Base-by-base conservation (phyloP, 2,888 invertebrate genomes). In the Piscicola geometra region DNA sequence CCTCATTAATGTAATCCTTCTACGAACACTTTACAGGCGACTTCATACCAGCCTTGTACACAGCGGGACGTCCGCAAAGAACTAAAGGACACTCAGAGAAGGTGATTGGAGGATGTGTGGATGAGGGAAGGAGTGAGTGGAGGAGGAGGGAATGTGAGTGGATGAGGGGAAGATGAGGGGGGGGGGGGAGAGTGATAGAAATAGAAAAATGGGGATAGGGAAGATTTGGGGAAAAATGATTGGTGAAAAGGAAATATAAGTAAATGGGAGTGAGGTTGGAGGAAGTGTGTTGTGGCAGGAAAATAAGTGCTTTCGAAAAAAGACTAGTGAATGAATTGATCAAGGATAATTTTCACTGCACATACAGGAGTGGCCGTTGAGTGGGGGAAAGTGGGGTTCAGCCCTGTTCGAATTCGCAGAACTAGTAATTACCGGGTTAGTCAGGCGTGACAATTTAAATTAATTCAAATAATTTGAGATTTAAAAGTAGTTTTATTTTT, bases 331-430 rank as follows among this genome's bases (percentile, higher is more conserved):
- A n/a, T n/a, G n/a, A n/a, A n/a, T n/a, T n/a, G n/a, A n/a, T n/a
- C n/a, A n/a, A n/a, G n/a, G n/a, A n/a, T n/a, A n/a, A n/a, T n/a
- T n/a, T n/a, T n/a, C n/a, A n/a, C n/a, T 32, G n/a, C 28, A 15
- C 67, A 67, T 3, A n/a, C 67, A 71, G 71, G 71, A 71, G 52
- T 71, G 71, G 71, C 71, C 71, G n/a, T 25, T 71, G 32, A 71
- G 36, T n/a, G 71, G 71, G 2, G 71, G 71, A 18, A 25, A 71
- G 33, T 71, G 71, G 50, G 71, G 71, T 15, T 71, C 71, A 18
- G 18, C 71, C 9, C 15, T 71, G 32, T 71, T 50, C 52, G 32
- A 25, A n/a, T 71, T 41, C 52, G 47, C 71, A n/a, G 71, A 71
- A 32, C 15, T 71, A 1, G 36, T 50, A 28, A 71, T 71, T 25